Evolutionary conservation across 2,113 vertebrate species (phyloP).

Genomic region (Diadophis punctatus): DNA sequence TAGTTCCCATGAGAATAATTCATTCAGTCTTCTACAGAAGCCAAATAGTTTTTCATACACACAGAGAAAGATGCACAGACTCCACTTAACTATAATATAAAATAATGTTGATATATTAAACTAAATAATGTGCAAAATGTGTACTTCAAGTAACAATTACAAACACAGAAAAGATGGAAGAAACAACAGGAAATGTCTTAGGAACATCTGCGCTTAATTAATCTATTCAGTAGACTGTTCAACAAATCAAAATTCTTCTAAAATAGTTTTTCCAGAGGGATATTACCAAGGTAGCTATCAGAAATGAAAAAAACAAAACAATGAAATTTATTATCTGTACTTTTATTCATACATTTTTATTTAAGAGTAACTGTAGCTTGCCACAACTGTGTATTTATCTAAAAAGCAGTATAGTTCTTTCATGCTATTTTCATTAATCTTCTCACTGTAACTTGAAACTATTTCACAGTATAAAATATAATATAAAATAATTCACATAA

Average conservation of each 20-base stretch:
- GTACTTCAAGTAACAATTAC: background rate
- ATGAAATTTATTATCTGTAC: background rate
- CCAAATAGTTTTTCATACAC: background rate
- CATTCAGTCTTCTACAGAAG: background rate
- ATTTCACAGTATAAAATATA: slow-evolving; percentile 24
- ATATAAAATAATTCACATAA: slow-evolving; percentile 33
- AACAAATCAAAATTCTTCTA: background rate
- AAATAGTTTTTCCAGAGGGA: background rate
- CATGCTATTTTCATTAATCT: slow-evolving; percentile 35
- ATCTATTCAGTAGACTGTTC: background rate
- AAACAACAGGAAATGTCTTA: background rate
- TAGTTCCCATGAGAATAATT: background rate
- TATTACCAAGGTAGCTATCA: background rate
- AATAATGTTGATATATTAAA: background rate
- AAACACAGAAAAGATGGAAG: background rate
- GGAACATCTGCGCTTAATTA: background rate
- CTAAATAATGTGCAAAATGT: background rate
- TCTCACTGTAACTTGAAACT: slow-evolving; percentile 10
- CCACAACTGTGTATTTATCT: slow-evolving; percentile 4
- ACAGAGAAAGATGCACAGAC: background rate
- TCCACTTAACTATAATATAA: background rate
- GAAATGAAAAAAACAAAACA: background rate
- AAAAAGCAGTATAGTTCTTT: background rate
- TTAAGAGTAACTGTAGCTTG: background rate
- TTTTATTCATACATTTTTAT: background rate